Conservation (phyloP, 2,113 vertebrate species). For the Seriola rivoliana region DNA sequence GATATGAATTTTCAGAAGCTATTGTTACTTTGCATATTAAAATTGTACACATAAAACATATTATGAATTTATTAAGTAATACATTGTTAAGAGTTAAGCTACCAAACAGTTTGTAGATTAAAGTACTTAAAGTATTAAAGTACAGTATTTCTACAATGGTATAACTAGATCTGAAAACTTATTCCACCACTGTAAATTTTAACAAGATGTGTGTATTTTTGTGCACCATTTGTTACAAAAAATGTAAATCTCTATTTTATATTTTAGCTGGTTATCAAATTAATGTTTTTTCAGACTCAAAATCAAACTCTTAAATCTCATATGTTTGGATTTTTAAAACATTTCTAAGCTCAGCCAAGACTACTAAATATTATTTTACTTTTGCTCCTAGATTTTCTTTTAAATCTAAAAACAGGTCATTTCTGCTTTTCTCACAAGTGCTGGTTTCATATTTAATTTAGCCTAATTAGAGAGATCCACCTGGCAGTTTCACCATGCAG, state of each 20-base stretch:
- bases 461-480: slow-evolving; percentile 47
- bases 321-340: not conserved
- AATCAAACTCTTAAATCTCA: not conserved
- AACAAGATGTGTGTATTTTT: too few relatives aligned
- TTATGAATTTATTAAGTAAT: not conserved
- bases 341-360: not conserved
- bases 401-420: not conserved
- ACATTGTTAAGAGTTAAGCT: not conserved
- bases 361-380: not conserved
- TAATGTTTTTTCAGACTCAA: not conserved
- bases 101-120: not conserved
- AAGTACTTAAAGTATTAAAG: too few relatives aligned
- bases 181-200: not conserved
- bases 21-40: not conserved
- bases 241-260: not conserved
- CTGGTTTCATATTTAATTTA: slow-evolving; percentile 29
- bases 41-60: not conserved
- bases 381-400: not conserved
- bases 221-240: not conserved
- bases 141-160: not conserved
- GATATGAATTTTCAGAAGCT: too few relatives aligned
- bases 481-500: not conserved
- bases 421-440: not conserved
- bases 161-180: not conserved
- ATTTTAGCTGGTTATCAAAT: not conserved